A percentile compares a stretch with the other conserved stretches of the same genome.
These are phyloP conservation scores for Drosophila mojavensis DNA, from an alignment of 1,140 invertebrate genomes.

Conservation along the genomic window DNA sequence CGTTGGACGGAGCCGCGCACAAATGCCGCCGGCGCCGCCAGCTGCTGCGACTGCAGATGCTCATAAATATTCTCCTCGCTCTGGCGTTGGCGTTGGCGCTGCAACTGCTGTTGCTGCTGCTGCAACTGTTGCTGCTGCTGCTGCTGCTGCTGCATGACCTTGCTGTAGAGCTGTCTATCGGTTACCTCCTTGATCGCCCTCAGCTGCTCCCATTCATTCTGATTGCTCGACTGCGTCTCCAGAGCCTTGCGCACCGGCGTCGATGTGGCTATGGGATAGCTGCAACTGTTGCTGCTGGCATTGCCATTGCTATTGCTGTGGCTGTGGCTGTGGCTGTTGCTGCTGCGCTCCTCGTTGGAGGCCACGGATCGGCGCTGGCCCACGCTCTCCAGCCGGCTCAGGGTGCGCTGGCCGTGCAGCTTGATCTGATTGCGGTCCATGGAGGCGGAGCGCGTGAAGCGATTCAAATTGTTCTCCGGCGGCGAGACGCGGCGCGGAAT, in stretches of 20 bases:
- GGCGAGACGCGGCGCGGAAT: slow-evolving; percentile 63
- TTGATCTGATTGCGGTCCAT: slow-evolving; percentile 75
- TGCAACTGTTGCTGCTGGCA: background rate
- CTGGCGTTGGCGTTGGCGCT: slow-evolving; percentile 17
- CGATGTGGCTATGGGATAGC: slow-evolving; percentile 39
- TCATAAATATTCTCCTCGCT: slow-evolving; percentile 76
- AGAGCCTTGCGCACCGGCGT: slow-evolving; percentile 32
- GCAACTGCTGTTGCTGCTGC: slow-evolving; percentile 53
- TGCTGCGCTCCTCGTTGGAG: slow-evolving; percentile 3
- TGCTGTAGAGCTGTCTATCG: slow-evolving; percentile 73
- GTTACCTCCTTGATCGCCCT: slow-evolving; percentile 76
- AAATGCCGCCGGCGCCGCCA: slow-evolving; percentile 39
- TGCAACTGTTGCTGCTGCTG: slow-evolving; percentile 44
- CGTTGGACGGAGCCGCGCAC: slow-evolving; percentile 72
- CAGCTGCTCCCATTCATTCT: slow-evolving; percentile 73
- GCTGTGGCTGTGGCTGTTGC: background rate
- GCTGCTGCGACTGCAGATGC: slow-evolving; percentile 51
- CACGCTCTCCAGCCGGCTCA: slow-evolving; percentile 23
- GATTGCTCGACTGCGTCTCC: slow-evolving; percentile 6
- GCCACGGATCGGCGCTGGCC: slow-evolving; percentile 46
- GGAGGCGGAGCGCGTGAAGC: slow-evolving; percentile 58
- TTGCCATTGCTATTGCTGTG: too few species aligned
- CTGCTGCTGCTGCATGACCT: slow-evolving; percentile 53
- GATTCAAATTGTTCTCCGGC: slow-evolving; percentile 25
- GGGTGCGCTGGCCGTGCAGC: background rate